Evolutionary conservation across 1,140 invertebrate species (phyloP), one percentile per base, ranked within the genome.

Genomic region (Dendrolimus punctatus): DNA sequence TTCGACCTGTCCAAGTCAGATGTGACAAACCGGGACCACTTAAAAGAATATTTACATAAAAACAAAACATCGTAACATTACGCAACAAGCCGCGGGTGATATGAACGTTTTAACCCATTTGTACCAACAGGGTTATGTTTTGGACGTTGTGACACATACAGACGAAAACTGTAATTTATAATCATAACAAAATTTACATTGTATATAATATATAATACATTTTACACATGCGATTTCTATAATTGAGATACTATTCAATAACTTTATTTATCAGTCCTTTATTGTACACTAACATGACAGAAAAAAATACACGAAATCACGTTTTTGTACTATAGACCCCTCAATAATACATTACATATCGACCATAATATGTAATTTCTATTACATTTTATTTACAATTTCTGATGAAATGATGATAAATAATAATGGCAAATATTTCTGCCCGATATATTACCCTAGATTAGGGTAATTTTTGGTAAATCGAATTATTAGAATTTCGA

Each of bases 1-100:
- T 23, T 23, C 23, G 23, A 23, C 3, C 23, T 23, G 23, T 23
- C 23, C 23, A 23, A 23, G 23, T 23, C 23, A 49, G 48, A 39
- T 38, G 7, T n/a, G 10, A 9, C 42, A 2, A 8, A 6, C 8
- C 8, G 10, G 44, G 52, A 47, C 53, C 48, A 48, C n/a, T 53
- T 46, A 57, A 60, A 58, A 68, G 58, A 65, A 76, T 80, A 78
- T 78, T 71, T 79, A 79, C 71, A 83, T 63, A 64, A 49, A 54
- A 60, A 54, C 51, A 55, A 60, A 55, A 49, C 54, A 62, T 55
- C 63, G 65, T 74, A 80, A 75, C 63, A 23, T 3, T 23, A 23
- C 62, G 62, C 60, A 68, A 62, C 54, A 70, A 74, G 73, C 71
- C 66, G 66, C 63, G 65, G 61, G 63, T 65, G 71, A 73, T 71